Conservation (phyloP, 2,888 invertebrate species). For the Luffia ferchaultella region DNA sequence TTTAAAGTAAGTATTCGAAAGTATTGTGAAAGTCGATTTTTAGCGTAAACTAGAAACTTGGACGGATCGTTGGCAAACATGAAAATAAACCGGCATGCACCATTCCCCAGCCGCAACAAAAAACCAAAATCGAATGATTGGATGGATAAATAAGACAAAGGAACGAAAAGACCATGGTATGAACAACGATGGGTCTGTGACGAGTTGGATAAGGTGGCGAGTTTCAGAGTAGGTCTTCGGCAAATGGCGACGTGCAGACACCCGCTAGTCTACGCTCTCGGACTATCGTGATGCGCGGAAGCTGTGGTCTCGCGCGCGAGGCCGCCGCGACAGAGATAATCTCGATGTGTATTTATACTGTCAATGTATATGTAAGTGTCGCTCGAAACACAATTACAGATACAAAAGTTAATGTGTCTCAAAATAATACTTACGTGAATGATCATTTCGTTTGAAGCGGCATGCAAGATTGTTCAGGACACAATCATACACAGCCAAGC, state of each 20-base stretch:
- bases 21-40: too few species aligned
- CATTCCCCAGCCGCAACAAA: conserved; percentile 63
- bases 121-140: conserved; percentile 49
- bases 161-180: neutral
- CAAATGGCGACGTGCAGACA: too few species aligned
- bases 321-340: too few species aligned
- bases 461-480: conserved; percentile 80
- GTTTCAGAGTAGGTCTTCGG: conserved; percentile 28
- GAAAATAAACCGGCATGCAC: conserved; percentile 36
- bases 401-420: conserved; percentile 49
- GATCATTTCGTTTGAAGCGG: conserved; percentile 76
- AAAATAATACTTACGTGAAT: conserved; percentile 80
- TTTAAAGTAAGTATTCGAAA: too few species aligned
- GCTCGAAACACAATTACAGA: conserved; percentile 11
- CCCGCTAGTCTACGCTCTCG: neutral
- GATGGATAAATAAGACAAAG: conserved; percentile 42
- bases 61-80: neutral
- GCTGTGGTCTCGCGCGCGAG: neutral
- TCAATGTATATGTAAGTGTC: conserved; percentile 4
- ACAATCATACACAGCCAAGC: conserved; percentile 86
- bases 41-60: neutral
- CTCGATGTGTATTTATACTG: conserved; percentile 13
- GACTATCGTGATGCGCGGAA: neutral
- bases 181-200: neutral
- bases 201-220: conserved; percentile 21